Evolutionary conservation across 2,888 invertebrate species (phyloP), one percentile per base, ranked within the genome.

Genomic region (Agriotes lineatus): DNA sequence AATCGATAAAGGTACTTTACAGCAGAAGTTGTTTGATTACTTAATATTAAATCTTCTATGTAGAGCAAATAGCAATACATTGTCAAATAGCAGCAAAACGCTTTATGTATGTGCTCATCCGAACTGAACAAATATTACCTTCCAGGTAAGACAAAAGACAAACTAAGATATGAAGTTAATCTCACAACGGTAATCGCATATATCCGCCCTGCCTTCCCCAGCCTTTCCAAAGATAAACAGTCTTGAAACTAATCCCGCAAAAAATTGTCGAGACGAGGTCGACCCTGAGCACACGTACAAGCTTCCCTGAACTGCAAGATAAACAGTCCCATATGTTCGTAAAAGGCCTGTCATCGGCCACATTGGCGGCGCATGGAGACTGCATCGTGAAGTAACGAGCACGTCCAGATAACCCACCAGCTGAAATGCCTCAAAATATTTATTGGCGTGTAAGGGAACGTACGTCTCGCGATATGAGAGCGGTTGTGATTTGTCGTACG

Each of bases 291-390:
- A 48, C 48, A 10, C 7, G n/a, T 10, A 52, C 16, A 45, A 19
- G 22, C 16, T 52, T 52, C 52, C 19, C 33, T 52, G 33, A 52
- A 33, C 52, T 35, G 30, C 19, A 16, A 52, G 62, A 71, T 74
- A 74, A 74, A 74, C 72, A 74, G 45, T 58, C 61, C 71, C 72
- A 74, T 70, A 68, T 74, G 72, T 70, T 68, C 64, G 56, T 74
- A 69, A 72, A 72, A 72, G 66, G 72, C 67, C 61, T 63, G 71
- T 71, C 72, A 69, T 72, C 72, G 61, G 16, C 50, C n/a, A 18
- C 44, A 45, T 44, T 33, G 45, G 44, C 37, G 60, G 48, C 37
- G 50, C 35, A 45, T 44, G 44, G 16, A 33, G 52, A 52, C 50
- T 30, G 12, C 33, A 35, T 18, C 33, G 30, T 33, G 33, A 48